These are phyloP conservation scores for Dasypus novemcinctus DNA, from an alignment of 2,113 vertebrate genomes.

Conservation along the genomic window DNA sequence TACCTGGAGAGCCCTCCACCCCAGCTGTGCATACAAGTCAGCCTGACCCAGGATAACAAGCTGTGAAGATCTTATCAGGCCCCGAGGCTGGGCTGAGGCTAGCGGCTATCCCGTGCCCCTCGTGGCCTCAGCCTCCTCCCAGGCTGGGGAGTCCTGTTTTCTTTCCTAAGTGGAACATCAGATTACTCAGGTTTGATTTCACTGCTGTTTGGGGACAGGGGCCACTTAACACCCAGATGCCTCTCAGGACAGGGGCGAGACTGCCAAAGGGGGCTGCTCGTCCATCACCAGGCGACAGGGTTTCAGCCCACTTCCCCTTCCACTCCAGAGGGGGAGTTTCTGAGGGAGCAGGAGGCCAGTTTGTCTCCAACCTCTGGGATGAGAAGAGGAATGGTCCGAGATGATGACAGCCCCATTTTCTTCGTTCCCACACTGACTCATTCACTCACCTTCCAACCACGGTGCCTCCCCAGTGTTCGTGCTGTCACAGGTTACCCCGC, in stretches of 20 bases:
- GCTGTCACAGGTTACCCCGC: background rate
- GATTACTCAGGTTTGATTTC: slow-evolving; percentile 94
- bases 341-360: background rate
- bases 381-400: background rate
- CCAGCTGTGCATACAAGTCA: slow-evolving; percentile 75
- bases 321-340: background rate
- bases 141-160: slow-evolving; percentile 84
- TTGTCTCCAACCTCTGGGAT: background rate
- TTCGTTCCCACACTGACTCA: background rate
- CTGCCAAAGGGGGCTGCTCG: slow-evolving; percentile 16
- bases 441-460: background rate
- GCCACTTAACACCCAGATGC: slow-evolving; percentile 94
- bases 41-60: slow-evolving; percentile 81
- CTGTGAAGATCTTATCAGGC: slow-evolving; percentile 86
- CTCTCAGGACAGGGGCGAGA: slow-evolving; percentile 87
- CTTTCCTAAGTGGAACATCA: slow-evolving; percentile 92
- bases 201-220: slow-evolving; percentile 86
- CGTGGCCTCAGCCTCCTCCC: slow-evolving; percentile 51
- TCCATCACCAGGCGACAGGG: slow-evolving; percentile 46
- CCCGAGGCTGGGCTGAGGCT: slow-evolving; percentile 79
- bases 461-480: background rate
- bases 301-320: slow-evolving; percentile 46
- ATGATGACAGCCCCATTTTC: background rate
- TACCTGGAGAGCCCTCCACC: background rate
- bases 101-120: slow-evolving; percentile 38